Evolutionary conservation across 1,140 invertebrate species (phyloP).

Genomic region (Polyergus mexicanus): DNA sequence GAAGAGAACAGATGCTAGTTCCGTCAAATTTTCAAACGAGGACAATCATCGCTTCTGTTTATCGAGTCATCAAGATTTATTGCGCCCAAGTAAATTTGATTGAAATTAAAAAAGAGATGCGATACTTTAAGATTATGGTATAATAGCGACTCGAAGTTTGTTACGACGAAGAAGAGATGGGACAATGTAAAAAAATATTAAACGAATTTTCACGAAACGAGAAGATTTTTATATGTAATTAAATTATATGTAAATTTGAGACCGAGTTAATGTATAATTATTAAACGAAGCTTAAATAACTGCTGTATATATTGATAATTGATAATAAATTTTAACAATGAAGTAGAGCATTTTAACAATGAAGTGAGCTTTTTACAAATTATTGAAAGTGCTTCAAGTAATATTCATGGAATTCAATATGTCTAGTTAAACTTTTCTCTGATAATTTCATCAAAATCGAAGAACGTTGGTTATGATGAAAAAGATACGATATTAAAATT

Average conservation of each 20-base stretch:
- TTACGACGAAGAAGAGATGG: neutral
- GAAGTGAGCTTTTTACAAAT: neutral
- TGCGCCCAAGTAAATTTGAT: neutral
- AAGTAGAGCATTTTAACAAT: neutral
- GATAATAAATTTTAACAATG: conserved; percentile 26
- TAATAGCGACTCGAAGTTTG: neutral
- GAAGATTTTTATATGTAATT: neutral
- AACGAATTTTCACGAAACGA: neutral
- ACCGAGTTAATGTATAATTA: neutral
- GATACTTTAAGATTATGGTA: conserved; percentile 5
- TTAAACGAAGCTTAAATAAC: neutral
- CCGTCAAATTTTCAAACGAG: conserved; percentile 46
- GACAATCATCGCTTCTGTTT: conserved; percentile 2
- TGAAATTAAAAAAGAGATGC: conserved; percentile 10
- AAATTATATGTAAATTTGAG: conserved; percentile 8
- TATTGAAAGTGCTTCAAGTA: conserved; percentile 4
- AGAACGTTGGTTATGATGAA: neutral
- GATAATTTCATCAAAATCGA: neutral
- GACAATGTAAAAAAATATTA: neutral
- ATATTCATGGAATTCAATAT: conserved; percentile 11
- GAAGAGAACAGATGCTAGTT: conserved; percentile 38
- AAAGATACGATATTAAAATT: conserved; percentile 12
- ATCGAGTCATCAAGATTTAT: conserved; percentile 32
- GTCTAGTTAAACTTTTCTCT: conserved; percentile 1
- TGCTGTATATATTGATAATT: neutral